phyloP scores from a whole-genome alignment of 2,113 vertebrate species.

The Colossoma macropomum region DNA sequence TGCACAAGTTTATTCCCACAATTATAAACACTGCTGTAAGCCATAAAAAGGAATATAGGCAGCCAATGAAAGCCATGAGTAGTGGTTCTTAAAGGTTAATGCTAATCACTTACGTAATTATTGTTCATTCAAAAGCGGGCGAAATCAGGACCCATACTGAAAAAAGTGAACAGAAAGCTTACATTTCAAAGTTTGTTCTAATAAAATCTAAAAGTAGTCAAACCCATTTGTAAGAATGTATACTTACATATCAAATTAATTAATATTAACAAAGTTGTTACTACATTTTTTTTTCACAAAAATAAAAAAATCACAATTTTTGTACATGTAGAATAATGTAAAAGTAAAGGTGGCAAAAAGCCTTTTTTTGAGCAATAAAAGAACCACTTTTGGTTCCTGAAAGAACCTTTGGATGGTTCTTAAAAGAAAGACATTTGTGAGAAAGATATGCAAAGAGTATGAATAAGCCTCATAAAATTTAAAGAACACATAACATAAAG shows the following conservation, averaged over 20 bases:
- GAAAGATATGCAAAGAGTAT: too few species aligned
- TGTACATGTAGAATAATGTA: too few species aligned
- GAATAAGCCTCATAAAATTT: too few species aligned
- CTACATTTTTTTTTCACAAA: background rate
- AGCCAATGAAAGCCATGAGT: background rate
- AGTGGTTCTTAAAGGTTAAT: background rate
- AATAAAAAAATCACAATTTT: background rate
- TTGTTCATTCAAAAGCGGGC: constrained; percentile 87
- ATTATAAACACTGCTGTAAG: background rate
- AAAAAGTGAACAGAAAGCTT: constrained; percentile 79
- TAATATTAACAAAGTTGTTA: background rate
- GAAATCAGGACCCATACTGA: constrained; percentile 86
- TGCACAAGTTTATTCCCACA: constrained; percentile 30
- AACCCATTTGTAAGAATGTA: background rate
- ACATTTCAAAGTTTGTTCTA: constrained; percentile 16
- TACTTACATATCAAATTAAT: background rate
- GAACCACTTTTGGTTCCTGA: too few species aligned
- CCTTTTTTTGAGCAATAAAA: too few species aligned
- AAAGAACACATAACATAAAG: too few species aligned
- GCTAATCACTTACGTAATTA: constrained; percentile 70
- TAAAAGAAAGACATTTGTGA: too few species aligned
- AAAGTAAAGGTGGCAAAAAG: too few species aligned
- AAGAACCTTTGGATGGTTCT: too few species aligned
- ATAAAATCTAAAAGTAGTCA: background rate
- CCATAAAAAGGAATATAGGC: background rate